Base-by-base conservation (phyloP, 2,888 invertebrate species). In the Mayetiola destructor region DNA sequence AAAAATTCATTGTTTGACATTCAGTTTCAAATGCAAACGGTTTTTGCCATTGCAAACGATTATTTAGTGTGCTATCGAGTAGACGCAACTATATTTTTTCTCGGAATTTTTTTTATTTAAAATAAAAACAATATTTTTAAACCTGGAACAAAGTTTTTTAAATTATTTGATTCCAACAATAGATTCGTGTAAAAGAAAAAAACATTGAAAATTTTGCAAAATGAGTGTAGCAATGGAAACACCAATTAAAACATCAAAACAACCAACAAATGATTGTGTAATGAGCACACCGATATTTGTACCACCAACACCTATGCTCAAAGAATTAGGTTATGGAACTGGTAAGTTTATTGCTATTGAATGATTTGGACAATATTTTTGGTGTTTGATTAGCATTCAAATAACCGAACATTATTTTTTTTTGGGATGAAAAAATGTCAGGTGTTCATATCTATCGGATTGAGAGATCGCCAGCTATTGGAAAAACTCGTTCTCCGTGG, bases 401-500 rank as follows among this genome's bases (percentile, higher is more conserved):
- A 39, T n/a, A 39, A 6, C n/a, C 16, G 6, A 16, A 39, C 5
- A 9, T 16, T 14, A 18, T 39, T 39, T 39, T 9, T 6, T 16
- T 6, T 39, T 14, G n/a, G n/a, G n/a, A n/a, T n/a, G n/a, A n/a
- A n/a, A n/a, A n/a, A n/a, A n/a, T n/a, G n/a, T 36, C 8, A 56
- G 57, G 89, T 57, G 82, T 89, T 14, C 80, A 79, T 61, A 88
- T 90, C 0, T 87, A 85, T 71, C 81, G 84, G 62, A 67, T 89
- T 60, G 77, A 85, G 58, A 75, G 89, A 60, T 85, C 85, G 0
- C 86, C 88, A 0, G 74, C 76, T 62, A 76, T 77, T 1, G 82
- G 84, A 8, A 76, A 79, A 62, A 69, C 76, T 0, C 76, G 81
- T n/a, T 90, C 90, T 0, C 90, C 90, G 0, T 90, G 90, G 90